These are phyloP conservation scores for Macaca mulatta DNA, from an alignment of 2,113 vertebrate genomes.

Conservation along the genomic window DNA sequence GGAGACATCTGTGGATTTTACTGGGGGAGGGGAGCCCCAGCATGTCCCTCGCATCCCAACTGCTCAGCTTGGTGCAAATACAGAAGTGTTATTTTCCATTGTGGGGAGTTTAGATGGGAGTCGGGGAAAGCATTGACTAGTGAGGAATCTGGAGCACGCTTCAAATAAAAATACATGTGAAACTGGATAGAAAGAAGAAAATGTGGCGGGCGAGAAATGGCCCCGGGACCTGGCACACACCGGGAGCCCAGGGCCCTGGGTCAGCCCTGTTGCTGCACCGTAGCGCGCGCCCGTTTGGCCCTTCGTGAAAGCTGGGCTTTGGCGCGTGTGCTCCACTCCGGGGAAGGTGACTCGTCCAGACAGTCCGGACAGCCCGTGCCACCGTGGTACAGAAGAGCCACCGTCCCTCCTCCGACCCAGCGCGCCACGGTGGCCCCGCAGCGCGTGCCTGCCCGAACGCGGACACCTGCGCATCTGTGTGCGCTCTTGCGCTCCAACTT, in stretches of 20 bases:
- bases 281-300: too few species aligned
- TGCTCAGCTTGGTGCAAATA: neutral
- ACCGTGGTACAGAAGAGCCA: neutral
- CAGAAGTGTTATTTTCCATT: neutral
- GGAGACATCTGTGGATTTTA: fast-evolving
- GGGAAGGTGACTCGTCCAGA: neutral
- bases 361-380: neutral
- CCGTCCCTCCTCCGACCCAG: neutral
- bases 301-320: neutral
- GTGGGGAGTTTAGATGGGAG: neutral
- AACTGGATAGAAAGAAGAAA: neutral
- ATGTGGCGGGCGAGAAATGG: neutral
- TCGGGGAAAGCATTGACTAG: neutral
- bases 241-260: fast-evolving
- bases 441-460: fast-evolving
- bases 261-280: fast-evolving
- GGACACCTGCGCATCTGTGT: neutral
- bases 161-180: neutral
- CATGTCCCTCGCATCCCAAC: fast-evolving
- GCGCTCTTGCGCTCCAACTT: neutral
- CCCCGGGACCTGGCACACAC: neutral
- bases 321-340: neutral
- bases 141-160: neutral
- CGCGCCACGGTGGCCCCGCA: fast-evolving
- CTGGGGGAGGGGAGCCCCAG: fast-evolving